A percentile compares a stretch with the other conserved stretches of the same genome.
Evolutionary conservation across 2,888 invertebrate species (phyloP).

Genomic region (Saturnia japonica): DNA sequence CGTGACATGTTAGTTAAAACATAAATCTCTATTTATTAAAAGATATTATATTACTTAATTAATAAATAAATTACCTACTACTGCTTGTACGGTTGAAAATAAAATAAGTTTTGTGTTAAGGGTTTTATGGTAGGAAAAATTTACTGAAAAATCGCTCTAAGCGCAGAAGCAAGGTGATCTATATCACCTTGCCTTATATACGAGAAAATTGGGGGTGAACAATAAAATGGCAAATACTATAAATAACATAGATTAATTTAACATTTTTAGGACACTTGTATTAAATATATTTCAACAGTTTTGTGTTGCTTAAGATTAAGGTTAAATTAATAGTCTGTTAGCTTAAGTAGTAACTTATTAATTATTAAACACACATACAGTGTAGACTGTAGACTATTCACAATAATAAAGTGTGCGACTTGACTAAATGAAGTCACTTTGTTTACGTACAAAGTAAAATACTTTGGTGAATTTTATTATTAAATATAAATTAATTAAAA

Average conservation of each 20-base stretch:
- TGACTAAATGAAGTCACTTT: background rate
- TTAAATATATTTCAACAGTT: no score
- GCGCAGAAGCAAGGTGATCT: no score
- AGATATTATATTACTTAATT: no score
- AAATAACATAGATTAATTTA: no score
- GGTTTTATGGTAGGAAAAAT: background rate
- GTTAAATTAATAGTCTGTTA: background rate
- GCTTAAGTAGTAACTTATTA: background rate
- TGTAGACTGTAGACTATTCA: background rate
- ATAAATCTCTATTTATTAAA: no score
- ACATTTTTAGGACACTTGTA: no score
- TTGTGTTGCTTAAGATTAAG: background rate
- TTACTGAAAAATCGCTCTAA: background rate
- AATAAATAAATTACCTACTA: no score
- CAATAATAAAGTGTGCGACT: background rate
- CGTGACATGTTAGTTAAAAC: no score
- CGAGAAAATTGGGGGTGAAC: no score
- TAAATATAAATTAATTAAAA: conserved; percentile 12
- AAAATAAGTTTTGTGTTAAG: background rate
- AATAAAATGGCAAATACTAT: no score
- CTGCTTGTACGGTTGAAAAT: no score
- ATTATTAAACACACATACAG: background rate
- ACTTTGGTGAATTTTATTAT: background rate
- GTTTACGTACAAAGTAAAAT: conserved; percentile 3
- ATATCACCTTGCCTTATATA: no score